Percentiles rank a stretch among this genome's conserved stretches.
Conservation (phyloP, 2,113 vertebrate species). For the Halichoeres trimaculatus region DNA sequence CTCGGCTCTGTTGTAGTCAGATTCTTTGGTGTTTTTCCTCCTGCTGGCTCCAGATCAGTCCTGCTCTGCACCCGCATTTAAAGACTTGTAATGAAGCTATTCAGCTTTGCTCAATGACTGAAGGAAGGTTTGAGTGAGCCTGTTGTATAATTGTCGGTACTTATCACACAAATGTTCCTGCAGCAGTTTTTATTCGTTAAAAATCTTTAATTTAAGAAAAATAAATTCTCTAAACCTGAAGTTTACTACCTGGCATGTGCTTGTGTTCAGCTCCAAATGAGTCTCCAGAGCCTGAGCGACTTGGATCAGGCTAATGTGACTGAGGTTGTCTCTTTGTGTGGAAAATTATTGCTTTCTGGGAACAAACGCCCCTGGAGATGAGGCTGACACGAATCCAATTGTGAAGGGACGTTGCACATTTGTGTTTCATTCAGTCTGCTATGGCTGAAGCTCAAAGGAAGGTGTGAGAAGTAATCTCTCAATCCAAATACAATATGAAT, state of each 20-base stretch:
- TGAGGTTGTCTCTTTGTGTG: slow-evolving; percentile 56
- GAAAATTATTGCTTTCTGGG: slow-evolving; percentile 59
- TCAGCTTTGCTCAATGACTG: slow-evolving; percentile 25
- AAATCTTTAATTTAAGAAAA: neutral
- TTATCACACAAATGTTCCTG: slow-evolving; percentile 37
- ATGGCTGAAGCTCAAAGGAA: slow-evolving; percentile 15
- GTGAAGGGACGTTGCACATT: slow-evolving; percentile 43
- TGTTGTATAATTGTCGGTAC: slow-evolving; percentile 34
- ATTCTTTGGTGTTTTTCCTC: slow-evolving; percentile 34
- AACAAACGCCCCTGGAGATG: slow-evolving; percentile 60
- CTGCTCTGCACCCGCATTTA: slow-evolving; percentile 32
- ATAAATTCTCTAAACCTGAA: slow-evolving; percentile 8
- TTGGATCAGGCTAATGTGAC: slow-evolving; percentile 56
- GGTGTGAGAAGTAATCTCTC: slow-evolving; percentile 10
- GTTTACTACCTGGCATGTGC: slow-evolving; percentile 7
- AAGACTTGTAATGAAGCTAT: slow-evolving; percentile 19
- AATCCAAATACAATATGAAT: neutral
- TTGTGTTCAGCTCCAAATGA: slow-evolving; percentile 39
- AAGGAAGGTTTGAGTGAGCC: slow-evolving; percentile 24
- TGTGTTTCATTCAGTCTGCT: slow-evolving; percentile 60
- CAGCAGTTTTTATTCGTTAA: neutral
- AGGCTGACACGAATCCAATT: slow-evolving; percentile 54
- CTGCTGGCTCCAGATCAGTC: slow-evolving; percentile 35
- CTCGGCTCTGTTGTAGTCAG: slow-evolving; percentile 25
- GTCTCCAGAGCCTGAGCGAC: slow-evolving; percentile 27